phyloP scores from a whole-genome alignment of 2,888 invertebrate species.

The Archaeoteleia sp. region DNA sequence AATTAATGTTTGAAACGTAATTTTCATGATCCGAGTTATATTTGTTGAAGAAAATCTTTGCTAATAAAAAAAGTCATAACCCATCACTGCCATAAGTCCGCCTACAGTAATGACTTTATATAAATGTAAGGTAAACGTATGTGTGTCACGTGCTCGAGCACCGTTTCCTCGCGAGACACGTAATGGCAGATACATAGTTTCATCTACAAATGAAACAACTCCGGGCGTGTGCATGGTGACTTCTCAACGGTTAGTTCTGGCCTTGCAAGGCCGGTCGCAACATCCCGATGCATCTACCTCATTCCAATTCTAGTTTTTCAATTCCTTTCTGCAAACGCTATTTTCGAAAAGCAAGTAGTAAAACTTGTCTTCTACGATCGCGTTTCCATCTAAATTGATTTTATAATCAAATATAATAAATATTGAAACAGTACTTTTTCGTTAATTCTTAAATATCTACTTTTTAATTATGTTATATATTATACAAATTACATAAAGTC shows the following conservation, averaged over 20 bases:
- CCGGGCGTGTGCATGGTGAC: constrained; percentile 27
- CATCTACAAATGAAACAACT: constrained; percentile 29
- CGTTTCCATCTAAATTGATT: no score
- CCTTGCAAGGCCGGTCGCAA: constrained; percentile 50
- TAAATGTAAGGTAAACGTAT: constrained; percentile 7
- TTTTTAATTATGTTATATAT: no score
- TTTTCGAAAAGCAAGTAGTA: no score
- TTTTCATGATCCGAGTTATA: no score
- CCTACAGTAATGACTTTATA: constrained; percentile 4
- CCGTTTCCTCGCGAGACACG: constrained; percentile 22
- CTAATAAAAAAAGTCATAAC: not conserved
- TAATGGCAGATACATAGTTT: constrained; percentile 20
- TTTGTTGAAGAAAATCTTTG: no score
- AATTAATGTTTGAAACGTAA: no score
- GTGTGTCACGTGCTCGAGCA: constrained; percentile 26
- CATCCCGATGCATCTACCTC: constrained; percentile 46
- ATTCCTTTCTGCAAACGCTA: constrained; percentile 25
- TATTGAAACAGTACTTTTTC: no score
- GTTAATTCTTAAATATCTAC: no score
- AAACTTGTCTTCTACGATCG: no score
- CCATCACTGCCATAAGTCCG: not conserved
- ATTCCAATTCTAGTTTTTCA: constrained; percentile 29
- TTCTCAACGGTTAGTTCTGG: constrained; percentile 21
- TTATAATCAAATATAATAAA: no score
- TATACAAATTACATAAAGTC: no score